These are phyloP conservation scores for Bibio marci DNA, from an alignment of 2,888 invertebrate species.

Conservation along the genomic window DNA sequence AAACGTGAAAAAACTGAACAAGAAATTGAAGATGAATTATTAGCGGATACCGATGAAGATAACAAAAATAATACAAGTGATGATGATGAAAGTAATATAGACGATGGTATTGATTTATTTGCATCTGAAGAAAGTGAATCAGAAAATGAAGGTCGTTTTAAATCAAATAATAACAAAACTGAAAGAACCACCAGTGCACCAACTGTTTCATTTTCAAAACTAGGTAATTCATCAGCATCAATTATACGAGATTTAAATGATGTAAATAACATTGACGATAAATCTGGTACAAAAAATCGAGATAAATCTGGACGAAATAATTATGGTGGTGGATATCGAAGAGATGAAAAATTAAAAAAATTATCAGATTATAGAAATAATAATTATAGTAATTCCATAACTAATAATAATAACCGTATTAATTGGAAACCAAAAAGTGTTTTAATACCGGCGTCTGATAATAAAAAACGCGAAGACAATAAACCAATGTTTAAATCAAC, in stretches of 20 bases:
- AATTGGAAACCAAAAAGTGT: not conserved
- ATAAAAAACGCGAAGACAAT: conserved; percentile 5
- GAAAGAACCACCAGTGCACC: conserved; percentile 8
- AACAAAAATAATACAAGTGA: conserved; percentile 3
- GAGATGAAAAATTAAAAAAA: too few species aligned
- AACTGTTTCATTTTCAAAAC: conserved; percentile 12
- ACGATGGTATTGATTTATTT: conserved; percentile 14
- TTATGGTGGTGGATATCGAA: not conserved
- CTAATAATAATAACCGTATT: conserved; percentile 4
- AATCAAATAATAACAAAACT: conserved; percentile 10
- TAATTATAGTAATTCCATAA: not conserved
- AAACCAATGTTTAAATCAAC: conserved; percentile 12
- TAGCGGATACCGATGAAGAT: conserved; percentile 7
- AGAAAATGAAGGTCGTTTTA: conserved; percentile 14
- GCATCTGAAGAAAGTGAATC: conserved; percentile 15
- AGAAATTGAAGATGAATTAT: conserved; percentile 8
- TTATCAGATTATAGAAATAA: conserved; percentile 1
- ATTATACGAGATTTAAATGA: conserved; percentile 10
- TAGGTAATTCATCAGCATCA: conserved; percentile 8
- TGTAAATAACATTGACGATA: conserved; percentile 1
- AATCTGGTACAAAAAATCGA: not conserved
- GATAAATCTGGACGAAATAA: not conserved
- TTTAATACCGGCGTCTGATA: too few species aligned
- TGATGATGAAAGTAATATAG: conserved; percentile 9
- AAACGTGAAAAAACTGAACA: conserved; percentile 5